Evolutionary conservation across 2,888 invertebrate species (phyloP).

Genomic region (Caenorhabditis sulstoni): DNA sequence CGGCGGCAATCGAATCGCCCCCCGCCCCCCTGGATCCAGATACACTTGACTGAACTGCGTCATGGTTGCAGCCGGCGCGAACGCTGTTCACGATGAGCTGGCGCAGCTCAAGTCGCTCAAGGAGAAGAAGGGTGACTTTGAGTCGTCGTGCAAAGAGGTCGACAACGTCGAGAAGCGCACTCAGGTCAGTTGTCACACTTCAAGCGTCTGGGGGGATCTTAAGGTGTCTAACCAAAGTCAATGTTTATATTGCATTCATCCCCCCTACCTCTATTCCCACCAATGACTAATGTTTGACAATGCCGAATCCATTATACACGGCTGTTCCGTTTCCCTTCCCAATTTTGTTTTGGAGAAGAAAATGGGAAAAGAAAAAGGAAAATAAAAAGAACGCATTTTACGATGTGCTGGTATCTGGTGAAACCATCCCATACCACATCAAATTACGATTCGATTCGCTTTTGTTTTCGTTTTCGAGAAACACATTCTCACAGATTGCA

Average conservation of each 20-base stretch:
- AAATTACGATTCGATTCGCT: background rate
- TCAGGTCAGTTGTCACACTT: constrained; percentile 50
- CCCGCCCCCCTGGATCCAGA: too few relatives aligned
- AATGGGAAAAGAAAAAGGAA: constrained; percentile 8
- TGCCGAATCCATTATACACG: background rate
- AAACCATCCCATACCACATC: too few relatives aligned
- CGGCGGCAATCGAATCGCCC: constrained; percentile 19
- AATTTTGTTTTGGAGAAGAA: constrained; percentile 7
- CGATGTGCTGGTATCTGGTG: background rate
- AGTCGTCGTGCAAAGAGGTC: constrained; percentile 73
- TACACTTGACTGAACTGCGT: constrained; percentile 4
- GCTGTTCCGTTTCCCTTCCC: background rate
- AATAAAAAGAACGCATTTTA: background rate
- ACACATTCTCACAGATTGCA: background rate
- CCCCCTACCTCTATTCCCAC: constrained; percentile 11
- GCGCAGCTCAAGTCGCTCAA: constrained; percentile 72
- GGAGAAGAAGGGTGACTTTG: constrained; percentile 77
- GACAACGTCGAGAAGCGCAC: constrained; percentile 68
- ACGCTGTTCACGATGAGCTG: constrained; percentile 77
- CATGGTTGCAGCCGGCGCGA: constrained; percentile 73
- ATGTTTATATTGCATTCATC: constrained; percentile 42
- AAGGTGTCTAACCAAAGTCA: constrained; percentile 27
- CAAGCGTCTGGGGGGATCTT: background rate
- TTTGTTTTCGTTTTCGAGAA: background rate
- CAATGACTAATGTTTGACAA: constrained; percentile 49